Evolutionary conservation across 2,113 vertebrate genomes (phyloP).

Genomic region (Clarias macrocephalus): DNA sequence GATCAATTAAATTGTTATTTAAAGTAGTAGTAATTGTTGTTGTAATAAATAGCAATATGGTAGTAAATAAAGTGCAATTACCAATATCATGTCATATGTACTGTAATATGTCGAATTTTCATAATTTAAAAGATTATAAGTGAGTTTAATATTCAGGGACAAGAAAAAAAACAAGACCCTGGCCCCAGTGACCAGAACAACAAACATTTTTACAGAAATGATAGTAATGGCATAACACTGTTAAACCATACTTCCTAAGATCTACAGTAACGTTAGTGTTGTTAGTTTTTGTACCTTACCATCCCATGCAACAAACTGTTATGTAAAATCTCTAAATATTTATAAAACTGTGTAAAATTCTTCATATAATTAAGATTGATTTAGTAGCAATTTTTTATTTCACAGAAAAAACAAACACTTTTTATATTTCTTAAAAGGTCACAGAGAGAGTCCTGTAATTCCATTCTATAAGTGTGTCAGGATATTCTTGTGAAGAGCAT

Average conservation of each 20-base stretch:
- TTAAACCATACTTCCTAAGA: not conserved
- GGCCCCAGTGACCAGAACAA: not conserved
- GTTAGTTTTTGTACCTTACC: not conserved
- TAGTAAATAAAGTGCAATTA: not conserved
- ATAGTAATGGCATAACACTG: too few species aligned
- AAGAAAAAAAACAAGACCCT: not conserved
- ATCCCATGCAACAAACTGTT: not conserved
- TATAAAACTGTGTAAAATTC: not conserved
- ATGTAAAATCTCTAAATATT: not conserved
- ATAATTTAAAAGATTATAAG: not conserved
- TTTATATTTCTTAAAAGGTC: slow-evolving; percentile 7
- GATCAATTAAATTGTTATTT: too few species aligned
- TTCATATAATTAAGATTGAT: too few species aligned
- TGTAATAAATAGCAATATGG: not conserved
- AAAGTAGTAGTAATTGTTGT: not conserved
- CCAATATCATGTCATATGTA: not conserved
- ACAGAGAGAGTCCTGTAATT: not conserved
- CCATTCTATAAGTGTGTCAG: slow-evolving; percentile 19
- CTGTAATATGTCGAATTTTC: too few species aligned
- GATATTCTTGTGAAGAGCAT: slow-evolving; percentile 15
- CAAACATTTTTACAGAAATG: not conserved
- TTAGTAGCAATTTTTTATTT: not conserved
- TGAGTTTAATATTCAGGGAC: not conserved
- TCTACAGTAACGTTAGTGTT: not conserved
- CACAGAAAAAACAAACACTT: not conserved